Evolutionary conservation across 2,113 vertebrate species (phyloP), one percentile per base, ranked within the genome.

Genomic region (Lepidothrix coronata): DNA sequence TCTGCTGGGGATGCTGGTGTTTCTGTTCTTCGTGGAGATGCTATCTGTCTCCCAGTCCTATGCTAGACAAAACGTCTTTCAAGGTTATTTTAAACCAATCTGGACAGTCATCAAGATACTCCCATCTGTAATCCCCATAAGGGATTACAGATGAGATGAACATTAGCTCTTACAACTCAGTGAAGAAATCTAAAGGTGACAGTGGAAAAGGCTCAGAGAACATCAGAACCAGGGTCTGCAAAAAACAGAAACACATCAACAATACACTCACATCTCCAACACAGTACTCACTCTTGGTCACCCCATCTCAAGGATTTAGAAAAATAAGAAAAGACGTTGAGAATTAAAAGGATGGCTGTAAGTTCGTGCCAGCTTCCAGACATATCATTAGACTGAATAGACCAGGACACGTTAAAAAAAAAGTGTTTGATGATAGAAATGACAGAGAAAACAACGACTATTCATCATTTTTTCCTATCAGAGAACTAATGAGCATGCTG

Each of bases 401-500:
- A 88, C 5, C 48, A 72, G 41, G 48, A 43, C 19, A 51, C 10
- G 25, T 39, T 81, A 22, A 92, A 95, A 95, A 80, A 80, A 67
- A 89, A 23, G 37, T 62, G 22, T 86, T 80, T 95, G 65, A 80
- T 87, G 35, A 74, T 16, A 92, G 77, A 77, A 83, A 84, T 17
- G 3, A 84, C 51, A 84, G 43, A 83, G 59, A 77, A 94, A 92
- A 86, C 51, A 43, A 82, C 30, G 59, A 86, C 11, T 71, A 77
- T 44, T 91, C 27, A 67, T 77, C 2, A 24, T 55, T 88, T 92
- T 85, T 73, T 88, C 54, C 71, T 59, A 65, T 43, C 39, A 92
- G 80, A 95, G 65, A 89, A 71, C 52, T 95, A 90, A 95, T 55
- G 39, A 92, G 48, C 73, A 81, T 48, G 37, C 89, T 67, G 68